Conservation (phyloP, 2,888 invertebrate species). For the Boloria euphrosyne region DNA sequence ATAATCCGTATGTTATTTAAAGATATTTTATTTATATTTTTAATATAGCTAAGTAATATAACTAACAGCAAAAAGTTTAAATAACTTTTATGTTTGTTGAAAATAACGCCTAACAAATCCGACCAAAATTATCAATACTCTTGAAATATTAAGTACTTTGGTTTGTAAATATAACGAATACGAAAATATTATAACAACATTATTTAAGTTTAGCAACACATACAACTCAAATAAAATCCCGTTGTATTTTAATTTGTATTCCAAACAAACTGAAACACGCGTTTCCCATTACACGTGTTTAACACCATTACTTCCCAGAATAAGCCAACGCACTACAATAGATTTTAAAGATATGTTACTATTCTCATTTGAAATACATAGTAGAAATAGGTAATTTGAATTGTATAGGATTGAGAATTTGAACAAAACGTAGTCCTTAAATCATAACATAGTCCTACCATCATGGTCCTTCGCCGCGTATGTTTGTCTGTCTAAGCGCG, state of each 20-base stretch:
- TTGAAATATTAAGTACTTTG: conserved; percentile 1
- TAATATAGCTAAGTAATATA: no score
- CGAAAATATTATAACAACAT: not conserved
- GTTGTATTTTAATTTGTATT: conserved; percentile 34
- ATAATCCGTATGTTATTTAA: no score
- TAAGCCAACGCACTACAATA: conserved; percentile 34
- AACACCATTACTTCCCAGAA: conserved; percentile 35
- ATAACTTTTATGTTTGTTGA: no score
- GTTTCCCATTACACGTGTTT: conserved; percentile 35
- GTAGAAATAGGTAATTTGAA: conserved; percentile 1
- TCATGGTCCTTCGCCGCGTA: no score
- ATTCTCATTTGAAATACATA: conserved; percentile 1
- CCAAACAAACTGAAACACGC: conserved; percentile 31
- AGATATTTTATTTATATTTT: no score
- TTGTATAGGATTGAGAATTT: not conserved
- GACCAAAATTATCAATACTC: no score
- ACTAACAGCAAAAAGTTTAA: no score
- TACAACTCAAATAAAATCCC: conserved; percentile 8
- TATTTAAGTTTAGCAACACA: not conserved
- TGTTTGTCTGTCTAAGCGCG: no score
- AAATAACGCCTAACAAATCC: no score
- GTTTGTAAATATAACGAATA: not conserved
- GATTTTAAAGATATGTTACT: conserved; percentile 30
- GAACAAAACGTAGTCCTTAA: no score
- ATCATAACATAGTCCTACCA: no score